Conservation (phyloP, 2,797 vertebrate species). For the Rhincodon typus region DNA sequence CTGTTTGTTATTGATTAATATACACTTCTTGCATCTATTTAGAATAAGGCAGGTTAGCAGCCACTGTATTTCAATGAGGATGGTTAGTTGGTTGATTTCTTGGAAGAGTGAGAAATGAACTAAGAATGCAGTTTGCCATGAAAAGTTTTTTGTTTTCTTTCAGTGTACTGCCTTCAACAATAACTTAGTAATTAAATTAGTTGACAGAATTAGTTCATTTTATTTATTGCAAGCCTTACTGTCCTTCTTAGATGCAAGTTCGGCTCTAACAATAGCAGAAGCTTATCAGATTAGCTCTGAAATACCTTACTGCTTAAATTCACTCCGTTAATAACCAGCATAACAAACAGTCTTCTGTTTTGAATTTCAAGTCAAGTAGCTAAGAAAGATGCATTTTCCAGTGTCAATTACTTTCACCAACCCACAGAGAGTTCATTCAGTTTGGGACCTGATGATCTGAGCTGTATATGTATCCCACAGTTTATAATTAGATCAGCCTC, state of each 20-base stretch:
- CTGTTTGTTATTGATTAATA: neutral
- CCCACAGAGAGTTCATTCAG: neutral
- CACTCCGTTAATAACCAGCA: neutral
- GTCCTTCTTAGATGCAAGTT: neutral
- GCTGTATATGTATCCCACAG: neutral
- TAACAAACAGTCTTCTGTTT: neutral
- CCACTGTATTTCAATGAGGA: too few species aligned
- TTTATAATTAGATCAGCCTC: neutral
- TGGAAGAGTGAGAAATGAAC: neutral
- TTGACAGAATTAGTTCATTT: constrained; percentile 20
- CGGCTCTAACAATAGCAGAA: neutral
- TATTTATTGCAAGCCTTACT: constrained; percentile 21
- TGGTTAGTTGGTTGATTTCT: neutral
- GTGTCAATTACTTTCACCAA: neutral
- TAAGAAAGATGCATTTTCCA: neutral
- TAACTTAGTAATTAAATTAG: neutral
- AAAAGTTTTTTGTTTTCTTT: neutral
- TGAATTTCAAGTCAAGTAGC: neutral
- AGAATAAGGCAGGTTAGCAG: neutral
- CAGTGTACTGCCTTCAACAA: too few species aligned
- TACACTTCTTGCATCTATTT: neutral
- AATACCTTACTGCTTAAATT: neutral
- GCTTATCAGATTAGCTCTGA: constrained; percentile 15
- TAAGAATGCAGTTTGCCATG: neutral
- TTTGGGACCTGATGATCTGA: neutral